These are phyloP conservation scores for Mola mola DNA, from an alignment of 2,113 vertebrate genomes.

Conservation along the genomic window DNA sequence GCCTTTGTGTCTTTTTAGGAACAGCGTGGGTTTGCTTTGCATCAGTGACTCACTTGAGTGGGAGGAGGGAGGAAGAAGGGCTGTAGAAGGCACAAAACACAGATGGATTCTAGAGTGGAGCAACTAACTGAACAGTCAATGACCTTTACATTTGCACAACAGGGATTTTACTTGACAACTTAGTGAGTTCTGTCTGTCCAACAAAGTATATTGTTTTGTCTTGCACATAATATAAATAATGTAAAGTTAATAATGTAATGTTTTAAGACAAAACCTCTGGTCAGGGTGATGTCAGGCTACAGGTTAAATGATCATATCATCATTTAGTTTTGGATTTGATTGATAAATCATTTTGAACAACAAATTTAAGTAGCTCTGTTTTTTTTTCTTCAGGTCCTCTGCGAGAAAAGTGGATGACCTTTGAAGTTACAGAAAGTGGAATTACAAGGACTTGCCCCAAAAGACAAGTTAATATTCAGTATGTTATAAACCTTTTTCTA, in stretches of 20 bases:
- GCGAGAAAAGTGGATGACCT: conserved; percentile 33
- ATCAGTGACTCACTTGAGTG: conserved; percentile 88
- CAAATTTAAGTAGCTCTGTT: too few species aligned
- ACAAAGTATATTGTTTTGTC: too few species aligned
- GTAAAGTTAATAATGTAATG: too few species aligned
- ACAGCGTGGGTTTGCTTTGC: conserved; percentile 86
- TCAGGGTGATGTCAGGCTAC: too few species aligned
- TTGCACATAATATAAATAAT: too few species aligned
- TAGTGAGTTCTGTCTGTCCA: too few species aligned
- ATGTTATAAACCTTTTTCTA: not conserved
- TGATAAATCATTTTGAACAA: too few species aligned
- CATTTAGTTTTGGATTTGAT: too few species aligned
- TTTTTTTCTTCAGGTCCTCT: conserved; percentile 49
- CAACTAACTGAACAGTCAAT: conserved; percentile 53
- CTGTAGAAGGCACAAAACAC: conserved; percentile 52
- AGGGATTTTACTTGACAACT: too few species aligned
- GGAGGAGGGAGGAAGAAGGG: conserved; percentile 54
- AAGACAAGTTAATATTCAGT: conserved; percentile 39
- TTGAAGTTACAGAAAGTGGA: conserved; percentile 40
- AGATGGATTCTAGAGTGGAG: conserved; percentile 68
- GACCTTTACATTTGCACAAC: conserved; percentile 61
- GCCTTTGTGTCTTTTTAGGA: conserved; percentile 95
- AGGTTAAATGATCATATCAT: too few species aligned
- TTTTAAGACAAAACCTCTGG: too few species aligned
- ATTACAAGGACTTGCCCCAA: conserved; percentile 28